phyloP scores from a whole-genome alignment of 2,797 vertebrate species.

The Melanotaenia trifasciata region DNA sequence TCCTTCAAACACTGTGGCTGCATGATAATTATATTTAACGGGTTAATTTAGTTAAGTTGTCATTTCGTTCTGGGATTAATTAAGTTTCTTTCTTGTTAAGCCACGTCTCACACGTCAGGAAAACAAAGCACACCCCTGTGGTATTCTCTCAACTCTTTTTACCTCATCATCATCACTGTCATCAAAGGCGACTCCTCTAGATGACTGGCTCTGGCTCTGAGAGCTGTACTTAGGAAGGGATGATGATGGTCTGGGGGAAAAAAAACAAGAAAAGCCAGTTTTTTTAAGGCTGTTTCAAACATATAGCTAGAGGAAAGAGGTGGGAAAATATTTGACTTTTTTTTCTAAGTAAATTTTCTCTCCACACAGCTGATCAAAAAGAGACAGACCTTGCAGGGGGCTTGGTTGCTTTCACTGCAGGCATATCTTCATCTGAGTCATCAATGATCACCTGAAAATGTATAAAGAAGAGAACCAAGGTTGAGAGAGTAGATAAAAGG shows the following conservation, averaged over 20 bases:
- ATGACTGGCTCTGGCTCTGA: constrained; percentile 79
- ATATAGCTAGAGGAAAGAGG: neutral
- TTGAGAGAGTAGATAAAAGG: neutral
- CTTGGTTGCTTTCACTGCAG: constrained; percentile 40
- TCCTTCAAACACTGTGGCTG: neutral
- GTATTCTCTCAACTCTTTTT: constrained; percentile 2
- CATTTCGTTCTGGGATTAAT: neutral
- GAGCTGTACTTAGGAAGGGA: constrained; percentile 70
- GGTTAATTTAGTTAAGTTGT: neutral
- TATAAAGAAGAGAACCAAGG: constrained; percentile 20
- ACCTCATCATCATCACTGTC: constrained; percentile 73
- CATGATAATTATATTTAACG: neutral
- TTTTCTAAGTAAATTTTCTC: neutral
- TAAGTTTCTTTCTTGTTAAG: neutral
- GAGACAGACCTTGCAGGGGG: constrained; percentile 52
- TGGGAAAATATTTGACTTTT: neutral
- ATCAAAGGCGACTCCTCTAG: constrained; percentile 79
- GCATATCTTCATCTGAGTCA: constrained; percentile 76
- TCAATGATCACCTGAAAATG: constrained; percentile 68
- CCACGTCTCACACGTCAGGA: neutral
- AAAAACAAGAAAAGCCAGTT: neutral
- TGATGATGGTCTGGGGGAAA: constrained; percentile 48
- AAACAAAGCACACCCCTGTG: neutral
- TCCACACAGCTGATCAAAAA: neutral
- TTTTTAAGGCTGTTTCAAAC: no score